Evolutionary conservation across 2,888 invertebrate genomes (phyloP).

Genomic region (Zaprionus bogoriensis): DNA sequence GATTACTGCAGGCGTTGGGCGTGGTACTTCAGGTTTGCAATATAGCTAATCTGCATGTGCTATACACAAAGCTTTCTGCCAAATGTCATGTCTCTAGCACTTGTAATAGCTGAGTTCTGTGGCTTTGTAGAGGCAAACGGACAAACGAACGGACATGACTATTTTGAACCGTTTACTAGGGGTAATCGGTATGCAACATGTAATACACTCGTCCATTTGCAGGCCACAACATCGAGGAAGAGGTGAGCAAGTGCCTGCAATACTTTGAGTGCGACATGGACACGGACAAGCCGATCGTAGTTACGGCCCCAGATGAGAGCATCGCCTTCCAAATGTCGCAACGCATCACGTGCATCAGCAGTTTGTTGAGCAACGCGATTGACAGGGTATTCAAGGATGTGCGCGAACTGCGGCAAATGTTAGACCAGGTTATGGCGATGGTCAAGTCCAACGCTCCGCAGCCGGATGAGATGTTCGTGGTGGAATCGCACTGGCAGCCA

Average conservation of each 20-base stretch:
- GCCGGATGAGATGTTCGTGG: background rate
- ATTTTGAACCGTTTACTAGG: too few species aligned
- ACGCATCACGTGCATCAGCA: conserved; percentile 4
- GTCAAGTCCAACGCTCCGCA: background rate
- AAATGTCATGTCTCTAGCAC: too few species aligned
- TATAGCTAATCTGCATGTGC: too few species aligned
- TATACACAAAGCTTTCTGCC: too few species aligned
- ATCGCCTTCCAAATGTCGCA: background rate
- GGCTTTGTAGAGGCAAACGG: too few species aligned
- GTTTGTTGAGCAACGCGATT: background rate
- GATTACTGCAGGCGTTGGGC: too few species aligned
- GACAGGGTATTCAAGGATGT: background rate
- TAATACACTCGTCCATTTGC: background rate
- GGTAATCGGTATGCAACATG: too few species aligned
- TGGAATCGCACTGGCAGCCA: background rate
- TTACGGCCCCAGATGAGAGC: background rate
- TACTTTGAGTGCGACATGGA: conserved; percentile 7
- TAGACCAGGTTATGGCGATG: background rate
- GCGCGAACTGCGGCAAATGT: background rate
- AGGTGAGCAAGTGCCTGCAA: conserved; percentile 2
- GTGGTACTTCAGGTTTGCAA: too few species aligned
- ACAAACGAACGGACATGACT: too few species aligned
- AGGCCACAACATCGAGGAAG: background rate
- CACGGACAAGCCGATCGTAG: conserved; percentile 8
- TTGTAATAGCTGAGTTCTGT: too few species aligned